Conservation (phyloP, 2,113 vertebrate species). For the Epinephelus cyanopodus region DNA sequence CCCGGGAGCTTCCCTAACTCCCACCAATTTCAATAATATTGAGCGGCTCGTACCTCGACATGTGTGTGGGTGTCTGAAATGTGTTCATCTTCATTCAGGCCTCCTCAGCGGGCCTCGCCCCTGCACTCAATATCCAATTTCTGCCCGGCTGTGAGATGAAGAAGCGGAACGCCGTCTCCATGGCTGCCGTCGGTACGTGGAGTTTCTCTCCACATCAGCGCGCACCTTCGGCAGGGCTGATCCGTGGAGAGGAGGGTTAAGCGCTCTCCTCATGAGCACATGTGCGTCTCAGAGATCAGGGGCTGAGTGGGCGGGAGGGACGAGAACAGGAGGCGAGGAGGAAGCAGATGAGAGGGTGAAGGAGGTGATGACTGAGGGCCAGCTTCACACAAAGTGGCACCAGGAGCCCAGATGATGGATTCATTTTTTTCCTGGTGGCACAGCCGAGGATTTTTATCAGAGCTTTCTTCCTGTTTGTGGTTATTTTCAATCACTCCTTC, state of each 20-base stretch:
- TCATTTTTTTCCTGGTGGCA: constrained; percentile 16
- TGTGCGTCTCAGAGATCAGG: constrained; percentile 50
- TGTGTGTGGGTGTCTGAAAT: constrained; percentile 46
- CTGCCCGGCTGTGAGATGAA: constrained; percentile 40
- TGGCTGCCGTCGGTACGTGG: background rate
- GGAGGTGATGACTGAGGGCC: constrained; percentile 65
- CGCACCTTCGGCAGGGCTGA: constrained; percentile 22
- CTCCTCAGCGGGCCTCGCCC: constrained; percentile 10
- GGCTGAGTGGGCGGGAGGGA: constrained; percentile 51
- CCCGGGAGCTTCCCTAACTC: constrained; percentile 8
- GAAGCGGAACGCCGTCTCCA: constrained; percentile 2
- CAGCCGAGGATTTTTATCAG: constrained; percentile 26
- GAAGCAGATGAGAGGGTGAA: constrained; percentile 60
- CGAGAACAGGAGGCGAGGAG: constrained; percentile 45
- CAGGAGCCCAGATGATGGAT: constrained; percentile 36
- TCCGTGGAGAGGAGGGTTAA: constrained; percentile 58
- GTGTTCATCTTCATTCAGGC: constrained; percentile 57
- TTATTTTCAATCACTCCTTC: constrained; percentile 60
- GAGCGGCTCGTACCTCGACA: constrained; percentile 14
- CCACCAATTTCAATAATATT: constrained; percentile 43
- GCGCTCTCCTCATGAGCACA: constrained; percentile 62
- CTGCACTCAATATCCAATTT: constrained; percentile 58
- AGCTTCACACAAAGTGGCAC: constrained; percentile 50
- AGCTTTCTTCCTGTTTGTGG: constrained; percentile 42
- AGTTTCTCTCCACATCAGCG: constrained; percentile 37